These are phyloP conservation scores for Tridacna crocea DNA, from an alignment of 2,888 invertebrate genomes.

Conservation along the genomic window DNA sequence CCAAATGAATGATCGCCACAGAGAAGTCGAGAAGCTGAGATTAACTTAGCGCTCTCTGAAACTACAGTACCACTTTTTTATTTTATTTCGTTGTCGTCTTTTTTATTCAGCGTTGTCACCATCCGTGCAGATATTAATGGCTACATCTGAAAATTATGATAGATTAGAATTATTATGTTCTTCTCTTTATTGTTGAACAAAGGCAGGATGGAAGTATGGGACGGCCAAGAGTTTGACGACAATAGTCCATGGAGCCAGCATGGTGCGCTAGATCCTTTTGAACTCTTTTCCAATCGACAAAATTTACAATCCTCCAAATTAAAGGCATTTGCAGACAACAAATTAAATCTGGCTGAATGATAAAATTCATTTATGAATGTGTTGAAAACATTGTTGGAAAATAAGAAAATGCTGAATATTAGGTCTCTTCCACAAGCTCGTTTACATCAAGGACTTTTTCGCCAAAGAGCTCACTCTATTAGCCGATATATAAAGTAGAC, in stretches of 20 bases:
- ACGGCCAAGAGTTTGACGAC: conserved; percentile 19
- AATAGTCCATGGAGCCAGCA: conserved; percentile 7
- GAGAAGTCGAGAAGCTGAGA: conserved; percentile 39
- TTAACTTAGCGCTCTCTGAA: conserved; percentile 26
- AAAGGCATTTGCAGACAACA: no score
- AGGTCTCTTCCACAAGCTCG: no score
- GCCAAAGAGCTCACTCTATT: no score
- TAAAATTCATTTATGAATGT: no score
- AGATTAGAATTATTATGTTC: conserved; percentile 48
- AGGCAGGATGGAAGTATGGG: conserved; percentile 29
- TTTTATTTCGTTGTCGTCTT: not conserved
- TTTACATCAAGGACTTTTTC: no score
- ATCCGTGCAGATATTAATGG: conserved; percentile 59
- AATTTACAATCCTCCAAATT: no score
- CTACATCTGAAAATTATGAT: conserved; percentile 60
- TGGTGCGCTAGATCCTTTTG: not conserved
- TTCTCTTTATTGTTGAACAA: conserved; percentile 46
- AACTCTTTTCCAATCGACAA: not conserved
- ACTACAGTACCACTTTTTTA: conserved; percentile 3
- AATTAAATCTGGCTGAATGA: no score
- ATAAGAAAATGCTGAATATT: no score
- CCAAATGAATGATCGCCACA: conserved; percentile 50
- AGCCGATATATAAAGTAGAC: no score
- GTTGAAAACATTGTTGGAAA: no score
- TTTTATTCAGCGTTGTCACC: conserved; percentile 53